Evolutionary conservation across 1,140 invertebrate species (phyloP).

Genomic region (Pomacea maculata): DNA sequence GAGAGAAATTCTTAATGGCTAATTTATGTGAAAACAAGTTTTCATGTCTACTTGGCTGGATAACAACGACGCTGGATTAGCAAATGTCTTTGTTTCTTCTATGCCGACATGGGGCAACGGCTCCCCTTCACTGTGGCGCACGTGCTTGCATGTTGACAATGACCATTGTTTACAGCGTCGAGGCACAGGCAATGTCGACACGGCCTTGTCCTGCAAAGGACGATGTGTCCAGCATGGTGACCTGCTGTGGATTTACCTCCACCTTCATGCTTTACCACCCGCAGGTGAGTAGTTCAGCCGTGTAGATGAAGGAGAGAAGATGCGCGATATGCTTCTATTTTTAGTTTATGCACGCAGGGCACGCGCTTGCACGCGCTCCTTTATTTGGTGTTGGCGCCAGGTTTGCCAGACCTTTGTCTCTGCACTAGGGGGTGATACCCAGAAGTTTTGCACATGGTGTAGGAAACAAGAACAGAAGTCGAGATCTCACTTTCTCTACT

Average conservation of each 20-base stretch:
- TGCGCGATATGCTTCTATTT: slow-evolving; percentile 17
- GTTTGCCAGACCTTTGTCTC: slow-evolving; percentile 15
- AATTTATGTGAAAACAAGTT: neutral
- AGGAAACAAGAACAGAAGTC: no score
- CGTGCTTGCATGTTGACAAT: slow-evolving; percentile 26
- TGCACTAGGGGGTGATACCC: no score
- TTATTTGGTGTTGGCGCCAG: slow-evolving; percentile 20
- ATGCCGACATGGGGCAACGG: neutral
- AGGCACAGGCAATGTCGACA: neutral
- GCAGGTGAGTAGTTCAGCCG: neutral
- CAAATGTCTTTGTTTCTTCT: neutral
- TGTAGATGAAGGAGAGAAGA: neutral
- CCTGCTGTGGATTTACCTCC: neutral
- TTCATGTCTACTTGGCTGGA: neutral
- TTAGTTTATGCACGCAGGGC: slow-evolving; percentile 7
- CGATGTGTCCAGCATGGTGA: neutral
- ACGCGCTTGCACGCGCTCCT: slow-evolving; percentile 18
- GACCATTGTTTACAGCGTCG: slow-evolving; percentile 21
- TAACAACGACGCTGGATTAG: neutral
- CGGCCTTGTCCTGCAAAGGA: neutral
- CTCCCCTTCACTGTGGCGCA: neutral
- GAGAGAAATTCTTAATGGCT: neutral
- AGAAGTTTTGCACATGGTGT: no score
- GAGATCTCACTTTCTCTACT: no score
- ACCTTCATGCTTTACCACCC: neutral